Evolutionary conservation across 2,113 vertebrate genomes (phyloP), one percentile per base, ranked within the genome.

Genomic region (Grammomys surdaster): DNA sequence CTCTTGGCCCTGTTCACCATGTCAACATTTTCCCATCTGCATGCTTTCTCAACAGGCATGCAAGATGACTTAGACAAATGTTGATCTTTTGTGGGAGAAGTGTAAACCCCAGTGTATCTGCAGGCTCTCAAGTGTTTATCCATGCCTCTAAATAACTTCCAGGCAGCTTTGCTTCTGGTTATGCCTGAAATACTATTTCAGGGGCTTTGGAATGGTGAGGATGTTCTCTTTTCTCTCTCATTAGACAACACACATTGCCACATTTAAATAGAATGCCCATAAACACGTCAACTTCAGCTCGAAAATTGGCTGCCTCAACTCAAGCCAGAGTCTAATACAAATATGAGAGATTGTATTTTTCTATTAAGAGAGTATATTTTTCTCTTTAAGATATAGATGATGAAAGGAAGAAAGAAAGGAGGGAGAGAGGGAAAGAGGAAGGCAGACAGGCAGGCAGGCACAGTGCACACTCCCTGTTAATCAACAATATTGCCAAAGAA

Each of bases 11-110:
- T 93, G 88, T 96, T 93, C 89, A 51, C 70, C 70, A n/a, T 84
- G 88, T 97, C 95, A 97, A 88, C 69, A 63, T 69, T 95, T 95
- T 69, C 87, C 88, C 97, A 90, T 19, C 40, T 16, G 94, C 92
- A n/a, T 77, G 87, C 82, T 82, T 95, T 31, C 26, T 63, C 60
- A 75, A 43, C 31, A 82, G 89, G 78, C 89, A 43, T 28, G 56
- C 95, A 89, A 89, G 89, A 72, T 91, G 94, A 95, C 91, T 95
- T 96, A 96, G 89, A 95, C 95, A 97, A 96, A 96, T 95, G 94
- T 97, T 97, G 96, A 93, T 84, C 95, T 96, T 97, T 95, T 97
- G 95, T 97, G 67, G 73, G 75, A 70, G 91, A 95, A 93, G 90
- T 96, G 95, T 97, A 97, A 96, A 91, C 58, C 73, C 43, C 13